phyloP scores from a whole-genome alignment of 2,113 vertebrate species.

The Balaeniceps rex region DNA sequence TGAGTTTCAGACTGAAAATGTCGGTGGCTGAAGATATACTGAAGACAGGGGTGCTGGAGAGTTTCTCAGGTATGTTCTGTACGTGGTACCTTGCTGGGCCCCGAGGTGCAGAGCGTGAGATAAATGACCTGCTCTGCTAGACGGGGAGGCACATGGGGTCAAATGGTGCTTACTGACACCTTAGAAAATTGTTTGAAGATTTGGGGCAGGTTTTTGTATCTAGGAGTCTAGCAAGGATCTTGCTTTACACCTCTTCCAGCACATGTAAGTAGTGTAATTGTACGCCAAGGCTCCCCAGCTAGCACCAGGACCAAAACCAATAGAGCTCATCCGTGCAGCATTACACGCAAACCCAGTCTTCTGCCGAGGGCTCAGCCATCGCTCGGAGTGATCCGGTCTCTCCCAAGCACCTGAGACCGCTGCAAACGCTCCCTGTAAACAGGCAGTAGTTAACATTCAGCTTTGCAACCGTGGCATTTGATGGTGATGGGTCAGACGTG shows the following conservation, averaged over 20 bases:
- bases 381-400: background rate
- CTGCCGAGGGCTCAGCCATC: rapidly evolving
- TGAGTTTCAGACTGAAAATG: background rate
- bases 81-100: background rate
- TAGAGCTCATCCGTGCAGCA: background rate
- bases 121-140: background rate
- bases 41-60: background rate
- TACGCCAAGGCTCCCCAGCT: background rate
- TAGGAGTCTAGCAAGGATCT: background rate
- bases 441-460: background rate
- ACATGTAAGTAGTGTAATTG: background rate
- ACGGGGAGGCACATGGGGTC: background rate
- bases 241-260: background rate
- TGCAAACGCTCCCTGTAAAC: background rate
- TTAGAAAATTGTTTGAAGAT: background rate
- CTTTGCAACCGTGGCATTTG: rapidly evolving
- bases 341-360: background rate
- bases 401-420: background rate
- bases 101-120: background rate
- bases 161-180: background rate
- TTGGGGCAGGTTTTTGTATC: background rate
- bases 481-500: background rate
- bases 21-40: background rate
- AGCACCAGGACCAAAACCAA: background rate
- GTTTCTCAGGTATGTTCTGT: background rate